These are phyloP conservation scores for Cyphomyrus discorhynchus DNA, from an alignment of 2,113 vertebrate genomes.

Conservation along the genomic window DNA sequence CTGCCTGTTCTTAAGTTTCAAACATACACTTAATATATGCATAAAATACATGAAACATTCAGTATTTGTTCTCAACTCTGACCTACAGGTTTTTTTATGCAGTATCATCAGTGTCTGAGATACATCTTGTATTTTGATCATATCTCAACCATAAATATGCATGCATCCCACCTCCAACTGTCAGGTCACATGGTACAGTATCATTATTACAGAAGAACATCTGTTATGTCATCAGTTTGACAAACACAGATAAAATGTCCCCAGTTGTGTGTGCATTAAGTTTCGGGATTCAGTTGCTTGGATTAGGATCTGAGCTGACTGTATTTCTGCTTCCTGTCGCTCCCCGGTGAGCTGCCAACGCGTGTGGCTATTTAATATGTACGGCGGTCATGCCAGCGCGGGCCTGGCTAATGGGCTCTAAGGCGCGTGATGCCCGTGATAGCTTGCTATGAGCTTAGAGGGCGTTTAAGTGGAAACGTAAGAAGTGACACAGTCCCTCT, in stretches of 20 bases:
- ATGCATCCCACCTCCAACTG: not conserved
- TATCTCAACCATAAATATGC: not conserved
- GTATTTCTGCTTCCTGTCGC: not conserved
- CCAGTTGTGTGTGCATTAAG: not conserved
- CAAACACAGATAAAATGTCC: not conserved
- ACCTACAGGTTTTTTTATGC: not conserved
- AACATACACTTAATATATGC: not conserved
- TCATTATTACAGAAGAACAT: not conserved
- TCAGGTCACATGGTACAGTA: not conserved
- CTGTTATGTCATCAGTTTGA: not conserved
- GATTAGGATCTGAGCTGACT: not conserved
- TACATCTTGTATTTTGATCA: not conserved
- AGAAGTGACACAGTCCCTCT: not conserved
- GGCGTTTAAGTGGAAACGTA: slow-evolving; percentile 20
- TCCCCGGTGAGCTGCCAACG: not conserved
- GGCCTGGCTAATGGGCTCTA: not conserved
- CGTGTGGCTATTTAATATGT: not conserved
- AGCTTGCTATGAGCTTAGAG: slow-evolving; percentile 23
- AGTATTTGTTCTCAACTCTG: not conserved
- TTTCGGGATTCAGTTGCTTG: not conserved
- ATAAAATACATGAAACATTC: not conserved
- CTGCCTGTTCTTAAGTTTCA: not conserved
- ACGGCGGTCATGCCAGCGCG: not conserved
- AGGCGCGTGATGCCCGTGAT: not conserved
- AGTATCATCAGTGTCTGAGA: not conserved